These are phyloP conservation scores for Phalangium opilio DNA, from an alignment of 2,888 invertebrate species.

Conservation along the genomic window DNA sequence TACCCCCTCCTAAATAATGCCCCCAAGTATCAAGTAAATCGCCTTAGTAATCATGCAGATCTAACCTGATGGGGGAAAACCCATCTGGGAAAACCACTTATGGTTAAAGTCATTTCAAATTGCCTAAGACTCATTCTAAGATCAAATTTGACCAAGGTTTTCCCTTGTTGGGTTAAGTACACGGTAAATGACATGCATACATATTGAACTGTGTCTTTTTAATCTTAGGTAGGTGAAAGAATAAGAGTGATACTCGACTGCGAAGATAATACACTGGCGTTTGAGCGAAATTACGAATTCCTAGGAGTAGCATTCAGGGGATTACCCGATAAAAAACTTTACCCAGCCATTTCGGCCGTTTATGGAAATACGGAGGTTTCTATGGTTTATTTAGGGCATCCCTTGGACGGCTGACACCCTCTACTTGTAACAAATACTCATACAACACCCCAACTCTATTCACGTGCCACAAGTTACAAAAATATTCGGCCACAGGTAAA, in stretches of 20 bases:
- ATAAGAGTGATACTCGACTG: conserved; percentile 95
- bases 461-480: no score
- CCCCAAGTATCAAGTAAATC: conserved; percentile 80
- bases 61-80: no score
- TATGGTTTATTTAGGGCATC: conserved; percentile 93
- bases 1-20: conserved; percentile 89
- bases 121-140: no score
- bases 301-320: conserved; percentile 94
- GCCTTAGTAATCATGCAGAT: background rate
- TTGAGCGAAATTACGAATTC: conserved; percentile 96
- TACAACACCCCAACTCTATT: no score
- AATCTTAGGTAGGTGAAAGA: conserved; percentile 76
- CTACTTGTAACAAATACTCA: background rate
- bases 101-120: no score
- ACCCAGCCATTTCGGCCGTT: conserved; percentile 91
- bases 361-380: conserved; percentile 99
- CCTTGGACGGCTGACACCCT: conserved; percentile 72
- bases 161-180: no score
- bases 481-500: no score
- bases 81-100: no score
- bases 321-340: conserved; percentile 79
- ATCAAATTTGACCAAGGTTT: no score
- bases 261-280: conserved; percentile 89
- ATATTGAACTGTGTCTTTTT: background rate
- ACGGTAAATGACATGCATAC: no score